Percentiles rank a stretch among this genome's conserved stretches.
These are phyloP conservation scores for Choloepus hoffmanni DNA, from an alignment of 2,113 vertebrate genomes.

Conservation along the genomic window DNA sequence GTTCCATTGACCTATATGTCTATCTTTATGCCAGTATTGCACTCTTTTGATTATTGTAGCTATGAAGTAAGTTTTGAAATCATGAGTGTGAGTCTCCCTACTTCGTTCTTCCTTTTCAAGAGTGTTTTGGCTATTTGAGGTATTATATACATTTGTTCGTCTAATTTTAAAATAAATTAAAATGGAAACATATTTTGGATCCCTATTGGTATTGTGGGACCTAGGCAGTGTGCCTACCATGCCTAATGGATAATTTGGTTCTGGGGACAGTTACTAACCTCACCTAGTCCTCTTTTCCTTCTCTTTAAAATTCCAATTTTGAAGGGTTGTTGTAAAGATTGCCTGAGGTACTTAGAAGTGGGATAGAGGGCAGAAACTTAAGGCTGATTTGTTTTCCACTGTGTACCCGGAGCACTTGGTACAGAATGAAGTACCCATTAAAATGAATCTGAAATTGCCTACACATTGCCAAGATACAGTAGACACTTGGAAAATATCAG, in stretches of 20 bases:
- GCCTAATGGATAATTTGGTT: conserved; percentile 26
- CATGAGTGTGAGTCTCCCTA: no score
- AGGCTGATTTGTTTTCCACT: conserved; percentile 13
- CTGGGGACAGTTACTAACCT: conserved; percentile 9
- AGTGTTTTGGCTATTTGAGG: no score
- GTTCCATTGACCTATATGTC: no score
- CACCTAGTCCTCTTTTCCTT: conserved; percentile 21
- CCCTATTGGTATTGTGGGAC: background rate
- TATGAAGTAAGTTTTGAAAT: no score
- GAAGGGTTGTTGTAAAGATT: background rate
- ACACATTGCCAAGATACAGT: background rate
- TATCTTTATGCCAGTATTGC: no score
- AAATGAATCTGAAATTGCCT: conserved; percentile 19
- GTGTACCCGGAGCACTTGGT: background rate
- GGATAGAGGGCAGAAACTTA: conserved; percentile 3
- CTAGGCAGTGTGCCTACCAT: background rate
- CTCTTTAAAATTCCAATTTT: conserved; percentile 21
- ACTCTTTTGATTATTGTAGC: no score
- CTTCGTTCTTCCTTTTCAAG: no score
- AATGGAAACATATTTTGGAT: conserved; percentile 5
- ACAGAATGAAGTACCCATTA: background rate
- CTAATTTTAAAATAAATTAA: conserved; percentile 48
- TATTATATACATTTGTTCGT: conserved; percentile 32
- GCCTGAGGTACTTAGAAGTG: background rate
- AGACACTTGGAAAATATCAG: conserved; percentile 13